A percentile compares a stretch with the other conserved stretches of the same genome.
Evolutionary conservation across 2,888 invertebrate genomes (phyloP).

Genomic region (Lithophane leautieri): DNA sequence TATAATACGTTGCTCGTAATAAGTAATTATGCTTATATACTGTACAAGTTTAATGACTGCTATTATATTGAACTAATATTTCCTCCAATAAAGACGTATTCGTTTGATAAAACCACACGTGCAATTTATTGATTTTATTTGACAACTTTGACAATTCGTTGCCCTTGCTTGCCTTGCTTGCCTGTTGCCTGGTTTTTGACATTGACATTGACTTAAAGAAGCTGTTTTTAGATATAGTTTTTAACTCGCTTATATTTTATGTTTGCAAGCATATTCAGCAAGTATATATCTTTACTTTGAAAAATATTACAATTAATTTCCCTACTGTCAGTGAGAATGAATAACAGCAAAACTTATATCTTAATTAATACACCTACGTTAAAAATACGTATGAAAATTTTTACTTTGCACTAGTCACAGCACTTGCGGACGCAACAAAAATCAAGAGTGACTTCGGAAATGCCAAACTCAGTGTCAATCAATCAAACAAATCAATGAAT

Average conservation of each 20-base stretch:
- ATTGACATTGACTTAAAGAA: constrained; percentile 6
- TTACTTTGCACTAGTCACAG: background rate
- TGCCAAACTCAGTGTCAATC: background rate
- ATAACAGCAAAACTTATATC: background rate
- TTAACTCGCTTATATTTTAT: background rate
- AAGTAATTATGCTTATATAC: background rate
- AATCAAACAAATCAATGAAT: background rate
- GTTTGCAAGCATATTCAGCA: background rate
- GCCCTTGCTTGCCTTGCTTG: background rate
- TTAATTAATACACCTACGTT: background rate
- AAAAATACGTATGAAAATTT: background rate
- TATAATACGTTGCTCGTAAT: background rate
- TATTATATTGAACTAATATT: constrained; percentile 5
- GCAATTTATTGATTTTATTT: constrained; percentile 21
- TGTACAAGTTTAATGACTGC: background rate
- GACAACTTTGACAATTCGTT: constrained; percentile 7
- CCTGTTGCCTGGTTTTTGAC: constrained; percentile 7
- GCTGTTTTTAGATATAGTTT: constrained; percentile 1
- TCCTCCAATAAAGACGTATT: background rate
- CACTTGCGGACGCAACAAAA: too few relatives aligned
- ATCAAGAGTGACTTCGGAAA: constrained; percentile 4
- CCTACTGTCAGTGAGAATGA: background rate
- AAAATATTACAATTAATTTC: background rate
- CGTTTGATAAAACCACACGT: constrained; percentile 30
- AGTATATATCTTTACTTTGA: background rate